These are phyloP conservation scores for Lagenorhynchus albirostris DNA, from an alignment of 2,113 vertebrate species.

Conservation along the genomic window DNA sequence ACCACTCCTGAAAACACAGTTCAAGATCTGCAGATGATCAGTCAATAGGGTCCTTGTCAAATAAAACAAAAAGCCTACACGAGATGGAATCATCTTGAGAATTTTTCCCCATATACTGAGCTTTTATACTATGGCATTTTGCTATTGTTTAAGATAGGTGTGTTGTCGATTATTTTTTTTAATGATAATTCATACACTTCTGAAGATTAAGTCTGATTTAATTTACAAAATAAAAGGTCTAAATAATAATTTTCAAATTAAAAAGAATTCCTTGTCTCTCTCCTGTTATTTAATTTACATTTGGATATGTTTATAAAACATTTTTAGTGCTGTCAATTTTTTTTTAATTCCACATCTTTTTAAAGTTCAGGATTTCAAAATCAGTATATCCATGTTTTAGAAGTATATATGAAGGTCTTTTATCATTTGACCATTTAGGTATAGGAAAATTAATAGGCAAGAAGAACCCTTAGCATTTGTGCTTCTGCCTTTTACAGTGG, in stretches of 20 bases:
- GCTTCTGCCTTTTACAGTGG: not conserved
- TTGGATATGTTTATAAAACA: not conserved
- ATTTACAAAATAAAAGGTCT: not conserved
- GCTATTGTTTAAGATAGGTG: not conserved
- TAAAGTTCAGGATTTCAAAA: slow-evolving; percentile 22
- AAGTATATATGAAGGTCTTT: not conserved
- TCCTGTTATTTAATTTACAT: not conserved
- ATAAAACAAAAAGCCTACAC: not conserved
- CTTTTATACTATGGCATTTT: not conserved
- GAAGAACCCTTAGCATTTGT: not conserved
- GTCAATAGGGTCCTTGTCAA: not conserved
- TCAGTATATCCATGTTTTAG: not conserved
- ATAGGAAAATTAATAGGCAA: not conserved
- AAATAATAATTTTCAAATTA: not conserved
- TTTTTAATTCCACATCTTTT: not conserved
- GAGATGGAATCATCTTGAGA: not conserved
- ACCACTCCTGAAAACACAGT: not conserved
- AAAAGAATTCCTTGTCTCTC: not conserved
- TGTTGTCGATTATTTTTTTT: not conserved
- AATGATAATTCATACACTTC: not conserved
- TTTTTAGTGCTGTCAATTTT: not conserved
- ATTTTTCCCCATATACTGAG: not conserved
- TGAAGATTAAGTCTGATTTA: not conserved
- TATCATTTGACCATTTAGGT: not conserved
- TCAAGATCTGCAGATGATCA: not conserved